Evolutionary conservation across 2,888 invertebrate species (phyloP).

Genomic region (Melinaea menophilus): DNA sequence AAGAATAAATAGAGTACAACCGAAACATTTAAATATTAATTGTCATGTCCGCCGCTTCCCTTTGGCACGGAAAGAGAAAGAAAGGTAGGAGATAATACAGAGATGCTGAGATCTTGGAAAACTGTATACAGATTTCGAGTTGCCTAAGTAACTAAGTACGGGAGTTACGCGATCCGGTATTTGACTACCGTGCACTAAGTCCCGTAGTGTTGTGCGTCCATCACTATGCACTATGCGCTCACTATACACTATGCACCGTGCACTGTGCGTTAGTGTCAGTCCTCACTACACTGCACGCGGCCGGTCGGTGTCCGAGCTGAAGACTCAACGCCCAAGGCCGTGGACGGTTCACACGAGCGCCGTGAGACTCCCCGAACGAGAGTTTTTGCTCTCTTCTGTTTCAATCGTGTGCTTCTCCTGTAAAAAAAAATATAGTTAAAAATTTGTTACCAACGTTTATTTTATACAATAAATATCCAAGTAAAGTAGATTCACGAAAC

Average conservation of each 20-base stretch:
- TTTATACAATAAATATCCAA: too few relatives aligned
- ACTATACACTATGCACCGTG: neutral
- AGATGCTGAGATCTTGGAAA: slow-evolving; percentile 72
- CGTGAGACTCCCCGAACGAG: slow-evolving; percentile 64
- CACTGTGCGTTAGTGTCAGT: slow-evolving; percentile 7
- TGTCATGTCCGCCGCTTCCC: slow-evolving; percentile 65
- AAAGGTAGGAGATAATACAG: slow-evolving; percentile 43
- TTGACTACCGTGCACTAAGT: too few relatives aligned
- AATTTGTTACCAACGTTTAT: neutral
- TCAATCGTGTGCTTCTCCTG: slow-evolving; percentile 52
- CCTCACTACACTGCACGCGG: slow-evolving; percentile 2
- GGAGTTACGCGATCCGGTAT: neutral
- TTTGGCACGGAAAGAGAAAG: slow-evolving; percentile 66
- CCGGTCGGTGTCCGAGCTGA: neutral
- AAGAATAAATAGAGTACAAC: slow-evolving; percentile 62
- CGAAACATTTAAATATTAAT: slow-evolving; percentile 47
- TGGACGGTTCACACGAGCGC: slow-evolving; percentile 52
- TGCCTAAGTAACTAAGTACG: slow-evolving; percentile 42
- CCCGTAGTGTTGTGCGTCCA: neutral
- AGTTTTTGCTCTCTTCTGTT: slow-evolving; percentile 52
- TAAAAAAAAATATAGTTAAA: slow-evolving; percentile 25
- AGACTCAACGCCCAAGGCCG: neutral
- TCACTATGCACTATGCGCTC: slow-evolving; percentile 9
- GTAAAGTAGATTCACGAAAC: too few relatives aligned
- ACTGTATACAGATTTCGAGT: slow-evolving; percentile 63